A percentile compares a stretch with the other conserved stretches of the same genome.
Evolutionary conservation across 2,113 vertebrate genomes (phyloP).

Genomic region (Centrocercus urophasianus): DNA sequence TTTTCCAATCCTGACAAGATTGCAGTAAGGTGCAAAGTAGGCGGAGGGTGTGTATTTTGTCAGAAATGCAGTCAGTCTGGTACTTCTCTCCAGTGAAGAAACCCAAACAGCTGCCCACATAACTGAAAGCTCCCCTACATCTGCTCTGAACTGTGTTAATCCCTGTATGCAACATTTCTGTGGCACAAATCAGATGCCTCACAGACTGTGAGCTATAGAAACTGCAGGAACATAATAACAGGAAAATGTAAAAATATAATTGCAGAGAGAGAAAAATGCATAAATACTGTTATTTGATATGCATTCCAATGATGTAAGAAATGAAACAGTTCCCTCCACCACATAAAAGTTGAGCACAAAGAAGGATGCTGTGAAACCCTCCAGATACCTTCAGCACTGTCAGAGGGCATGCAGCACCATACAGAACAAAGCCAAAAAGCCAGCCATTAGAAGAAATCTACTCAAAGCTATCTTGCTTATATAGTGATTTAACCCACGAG

Average conservation of each 20-base stretch:
- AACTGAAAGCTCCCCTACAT: neutral
- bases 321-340: neutral
- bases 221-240: neutral
- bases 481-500: neutral
- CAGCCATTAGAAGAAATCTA: neutral
- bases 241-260: neutral
- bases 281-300: neutral
- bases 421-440: neutral
- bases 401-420: neutral
- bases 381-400: neutral
- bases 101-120: neutral
- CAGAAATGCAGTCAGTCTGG: neutral
- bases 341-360: neutral
- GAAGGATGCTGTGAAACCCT: neutral
- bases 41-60: neutral
- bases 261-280: neutral
- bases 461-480: neutral
- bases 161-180: accelerated
- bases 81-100: neutral
- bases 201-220: neutral
- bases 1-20: neutral
- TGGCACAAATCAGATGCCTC: neutral
- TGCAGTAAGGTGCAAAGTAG: neutral
- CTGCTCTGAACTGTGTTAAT: neutral
- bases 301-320: neutral